Evolutionary conservation across 2,797 vertebrate genomes (phyloP), one percentile per base, ranked within the genome.

Genomic region (Antrozous pallidus): DNA sequence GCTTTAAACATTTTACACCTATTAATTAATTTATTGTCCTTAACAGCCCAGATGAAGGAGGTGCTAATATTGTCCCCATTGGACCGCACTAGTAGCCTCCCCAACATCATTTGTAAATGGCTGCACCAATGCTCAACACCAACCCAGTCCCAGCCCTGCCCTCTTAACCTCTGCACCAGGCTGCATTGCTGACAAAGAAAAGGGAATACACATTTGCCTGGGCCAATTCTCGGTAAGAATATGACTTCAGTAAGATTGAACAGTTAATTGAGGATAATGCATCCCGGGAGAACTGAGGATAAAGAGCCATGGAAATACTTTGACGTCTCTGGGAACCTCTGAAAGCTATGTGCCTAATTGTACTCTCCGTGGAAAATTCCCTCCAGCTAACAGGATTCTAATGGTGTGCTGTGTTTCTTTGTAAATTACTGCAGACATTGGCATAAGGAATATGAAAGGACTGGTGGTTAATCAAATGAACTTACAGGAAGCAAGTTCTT

Each of bases 271-370:
- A 81, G 67, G 69, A 38, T 17, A 70, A 22, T 36, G 42, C n/a
- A 79, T 81, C 74, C 45, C 26, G 0, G 63, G 61, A 61, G 69
- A 91, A 42, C 67, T 9, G 26, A 89, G 24, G 33, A 13, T 87
- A 65, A 79, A 88, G 54, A 93, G 47, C 47, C 28, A 36, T 3
- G 47, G 70, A 36, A 80, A 85, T 71, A 63, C 71, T 69, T n/a
- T 33, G 85, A 95, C 77, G 45, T 49, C 49, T 16, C 78, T 73
- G 33, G 93, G 56, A 90, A 81, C 31, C 42, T 67, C 87, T 79
- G 92, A 78, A 81, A 85, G 42, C 47, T 71, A 22, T 12, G 11
- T 77, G 40, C 54, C 42, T 74, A 4, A 36, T 63, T 58, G 33
- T 69, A 22, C 58, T 24, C 36, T 4, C 54, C 49, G 40, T 69